Conservation (phyloP, 2,888 invertebrate species). For the Trichogramma evanescens region DNA sequence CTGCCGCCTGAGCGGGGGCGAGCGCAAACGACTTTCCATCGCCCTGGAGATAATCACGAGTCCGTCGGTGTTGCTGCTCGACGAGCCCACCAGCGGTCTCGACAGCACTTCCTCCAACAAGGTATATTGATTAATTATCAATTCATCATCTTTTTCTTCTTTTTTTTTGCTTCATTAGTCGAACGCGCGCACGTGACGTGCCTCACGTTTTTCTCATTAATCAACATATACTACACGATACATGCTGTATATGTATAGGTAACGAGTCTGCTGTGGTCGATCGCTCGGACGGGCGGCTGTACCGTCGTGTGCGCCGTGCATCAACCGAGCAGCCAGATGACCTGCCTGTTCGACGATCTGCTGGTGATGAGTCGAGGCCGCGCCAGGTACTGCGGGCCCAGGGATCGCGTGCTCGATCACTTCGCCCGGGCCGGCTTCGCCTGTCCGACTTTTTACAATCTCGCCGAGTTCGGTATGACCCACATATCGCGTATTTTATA, state of each 20-base stretch:
- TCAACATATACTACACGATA: background rate
- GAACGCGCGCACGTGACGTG: no score
- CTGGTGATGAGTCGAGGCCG: conserved; percentile 62
- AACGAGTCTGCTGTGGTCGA: conserved; percentile 55
- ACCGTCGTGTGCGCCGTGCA: conserved; percentile 73
- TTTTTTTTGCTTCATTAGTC: background rate
- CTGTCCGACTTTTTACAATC: conserved; percentile 73
- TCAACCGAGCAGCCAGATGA: conserved; percentile 70
- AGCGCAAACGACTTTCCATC: conserved; percentile 56
- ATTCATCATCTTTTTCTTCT: background rate
- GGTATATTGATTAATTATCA: conserved; percentile 22
- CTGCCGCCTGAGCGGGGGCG: conserved; percentile 54
- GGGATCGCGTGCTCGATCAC: conserved; percentile 54
- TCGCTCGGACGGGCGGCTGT: conserved; percentile 62
- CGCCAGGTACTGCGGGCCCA: conserved; percentile 62
- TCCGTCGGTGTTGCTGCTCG: conserved; percentile 57
- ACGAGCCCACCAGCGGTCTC: conserved; percentile 59
- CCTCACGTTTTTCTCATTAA: background rate
- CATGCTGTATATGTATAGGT: conserved; percentile 38
- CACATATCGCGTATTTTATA: background rate
- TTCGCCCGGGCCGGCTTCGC: conserved; percentile 55
- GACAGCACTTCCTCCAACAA: conserved; percentile 65
- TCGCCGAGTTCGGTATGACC: conserved; percentile 65
- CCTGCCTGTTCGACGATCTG: conserved; percentile 67
- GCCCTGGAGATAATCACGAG: conserved; percentile 57